These are phyloP conservation scores for Troides helena DNA, from an alignment of 2,888 invertebrate species.

Conservation along the genomic window DNA sequence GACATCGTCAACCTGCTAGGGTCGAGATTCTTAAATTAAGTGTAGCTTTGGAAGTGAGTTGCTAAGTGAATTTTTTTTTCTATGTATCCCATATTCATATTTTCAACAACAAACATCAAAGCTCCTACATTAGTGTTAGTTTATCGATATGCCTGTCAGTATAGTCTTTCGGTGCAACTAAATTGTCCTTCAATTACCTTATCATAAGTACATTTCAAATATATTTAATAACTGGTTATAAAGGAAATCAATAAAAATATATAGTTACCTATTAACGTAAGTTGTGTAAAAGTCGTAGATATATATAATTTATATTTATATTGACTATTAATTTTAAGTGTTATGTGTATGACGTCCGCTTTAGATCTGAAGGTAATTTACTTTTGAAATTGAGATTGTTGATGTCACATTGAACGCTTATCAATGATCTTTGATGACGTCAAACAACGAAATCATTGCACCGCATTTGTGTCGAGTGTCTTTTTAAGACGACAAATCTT, in stretches of 20 bases:
- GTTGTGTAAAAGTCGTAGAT: slow-evolving; percentile 11
- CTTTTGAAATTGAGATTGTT: slow-evolving; percentile 19
- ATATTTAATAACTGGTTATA: background rate
- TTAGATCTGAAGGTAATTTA: slow-evolving; percentile 22
- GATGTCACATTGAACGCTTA: slow-evolving; percentile 20
- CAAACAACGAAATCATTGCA: slow-evolving; percentile 3
- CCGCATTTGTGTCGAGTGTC: background rate
- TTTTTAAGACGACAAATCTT: slow-evolving; percentile 10
- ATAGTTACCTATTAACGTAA: slow-evolving; percentile 6
- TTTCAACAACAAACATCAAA: background rate
- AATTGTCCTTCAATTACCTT: background rate
- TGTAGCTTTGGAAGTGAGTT: background rate
- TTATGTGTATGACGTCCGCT: slow-evolving; percentile 24
- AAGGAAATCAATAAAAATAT: background rate
- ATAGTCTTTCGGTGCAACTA: background rate
- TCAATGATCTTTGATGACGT: slow-evolving; percentile 23
- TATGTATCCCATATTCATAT: background rate
- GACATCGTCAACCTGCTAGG: background rate
- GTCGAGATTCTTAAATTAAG: background rate
- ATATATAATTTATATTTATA: slow-evolving; percentile 17
- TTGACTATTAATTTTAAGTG: slow-evolving; percentile 25
- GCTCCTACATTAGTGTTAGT: background rate
- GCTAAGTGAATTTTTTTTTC: too few species aligned
- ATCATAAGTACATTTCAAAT: background rate
- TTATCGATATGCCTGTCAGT: background rate